phyloP scores from a whole-genome alignment of 2,888 invertebrate species.

The Acanthosepion lycidas region DNA sequence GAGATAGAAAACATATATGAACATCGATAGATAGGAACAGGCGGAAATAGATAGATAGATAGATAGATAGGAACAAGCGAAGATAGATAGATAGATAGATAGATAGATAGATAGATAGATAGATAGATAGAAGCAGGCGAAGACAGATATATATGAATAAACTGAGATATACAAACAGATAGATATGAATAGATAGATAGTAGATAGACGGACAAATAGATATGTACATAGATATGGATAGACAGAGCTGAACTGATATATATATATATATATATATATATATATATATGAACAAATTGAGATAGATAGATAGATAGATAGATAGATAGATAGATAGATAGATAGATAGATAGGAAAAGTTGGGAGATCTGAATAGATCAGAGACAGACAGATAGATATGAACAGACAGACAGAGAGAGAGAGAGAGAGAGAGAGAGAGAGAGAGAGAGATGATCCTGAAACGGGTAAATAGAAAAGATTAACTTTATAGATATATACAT shows the following conservation, averaged over 20 bases:
- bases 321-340: background rate
- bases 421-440: too few relatives aligned
- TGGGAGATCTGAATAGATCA: background rate
- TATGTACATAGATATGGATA: background rate
- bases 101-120: background rate
- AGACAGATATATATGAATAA: background rate
- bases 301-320: background rate
- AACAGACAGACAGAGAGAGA: background rate
- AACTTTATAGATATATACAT: too few relatives aligned
- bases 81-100: background rate
- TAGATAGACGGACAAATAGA: background rate
- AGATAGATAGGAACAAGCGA: background rate
- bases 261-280: too few relatives aligned
- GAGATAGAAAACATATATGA: too few relatives aligned
- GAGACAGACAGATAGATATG: constrained; percentile 35
- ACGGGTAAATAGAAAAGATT: too few relatives aligned
- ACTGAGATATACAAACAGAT: too few relatives aligned
- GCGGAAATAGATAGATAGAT: too few relatives aligned
- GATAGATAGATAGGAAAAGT: background rate
- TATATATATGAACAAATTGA: too few relatives aligned
- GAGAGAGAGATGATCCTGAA: too few relatives aligned
- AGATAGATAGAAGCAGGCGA: background rate
- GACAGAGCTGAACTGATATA: too few relatives aligned
- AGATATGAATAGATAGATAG: too few relatives aligned
- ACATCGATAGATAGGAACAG: too few relatives aligned